These are phyloP conservation scores for Hirundo rustica DNA, from an alignment of 2,797 vertebrate species.

Conservation along the genomic window DNA sequence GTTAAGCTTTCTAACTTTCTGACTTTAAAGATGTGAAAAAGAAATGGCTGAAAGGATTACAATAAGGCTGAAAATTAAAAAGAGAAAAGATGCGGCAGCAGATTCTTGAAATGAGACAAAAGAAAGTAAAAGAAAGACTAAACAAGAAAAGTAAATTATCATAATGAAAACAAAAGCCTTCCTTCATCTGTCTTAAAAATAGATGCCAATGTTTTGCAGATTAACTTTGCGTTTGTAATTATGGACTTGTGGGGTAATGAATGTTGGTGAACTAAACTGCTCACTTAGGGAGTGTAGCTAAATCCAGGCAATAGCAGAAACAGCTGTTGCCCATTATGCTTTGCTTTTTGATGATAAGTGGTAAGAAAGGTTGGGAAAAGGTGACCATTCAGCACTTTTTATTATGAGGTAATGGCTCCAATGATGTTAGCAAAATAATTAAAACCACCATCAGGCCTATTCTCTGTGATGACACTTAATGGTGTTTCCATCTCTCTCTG, in stretches of 20 bases:
- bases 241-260: conserved; percentile 5
- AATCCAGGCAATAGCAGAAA: conserved; percentile 19
- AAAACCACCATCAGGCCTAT: conserved; percentile 15
- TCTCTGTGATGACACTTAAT: conserved; percentile 30
- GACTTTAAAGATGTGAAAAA: background rate
- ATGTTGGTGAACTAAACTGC: conserved; percentile 25
- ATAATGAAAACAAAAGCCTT: conserved; percentile 43
- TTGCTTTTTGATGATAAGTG: conserved; percentile 54
- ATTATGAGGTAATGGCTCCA: conserved; percentile 42
- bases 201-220: conserved; percentile 25
- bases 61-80: conserved; percentile 17
- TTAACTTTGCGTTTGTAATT: conserved; percentile 29
- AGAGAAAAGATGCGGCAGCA: background rate
- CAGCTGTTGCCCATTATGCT: conserved; percentile 59
- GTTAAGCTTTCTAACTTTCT: background rate
- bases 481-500: background rate
- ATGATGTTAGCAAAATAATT: conserved; percentile 21
- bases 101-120: background rate
- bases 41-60: background rate
- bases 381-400: conserved; percentile 35
- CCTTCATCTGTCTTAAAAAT: conserved; percentile 40
- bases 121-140: conserved; percentile 19
- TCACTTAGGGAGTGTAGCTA: conserved; percentile 9
- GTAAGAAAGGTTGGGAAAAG: conserved; percentile 58
- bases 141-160: conserved; percentile 51